These are phyloP conservation scores for Lithobates pipiens DNA, from an alignment of 2,797 vertebrate species.

Conservation along the genomic window DNA sequence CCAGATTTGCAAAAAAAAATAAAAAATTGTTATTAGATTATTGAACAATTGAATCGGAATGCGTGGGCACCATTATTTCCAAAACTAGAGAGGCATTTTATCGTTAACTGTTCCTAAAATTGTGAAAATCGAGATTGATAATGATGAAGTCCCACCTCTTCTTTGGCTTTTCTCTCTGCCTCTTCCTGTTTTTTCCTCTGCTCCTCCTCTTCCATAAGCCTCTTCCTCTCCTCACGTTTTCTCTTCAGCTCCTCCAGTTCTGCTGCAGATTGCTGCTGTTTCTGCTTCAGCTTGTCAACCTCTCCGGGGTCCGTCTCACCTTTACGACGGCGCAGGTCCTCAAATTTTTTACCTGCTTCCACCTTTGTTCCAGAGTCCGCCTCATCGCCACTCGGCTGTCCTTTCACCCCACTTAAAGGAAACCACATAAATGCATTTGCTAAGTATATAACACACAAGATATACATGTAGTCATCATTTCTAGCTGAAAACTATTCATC, in stretches of 20 bases:
- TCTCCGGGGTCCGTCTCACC: constrained; percentile 91
- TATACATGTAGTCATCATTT: neutral
- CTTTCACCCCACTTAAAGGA: constrained; percentile 67
- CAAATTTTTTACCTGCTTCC: constrained; percentile 88
- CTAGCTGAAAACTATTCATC: too few species aligned
- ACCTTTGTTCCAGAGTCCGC: constrained; percentile 73
- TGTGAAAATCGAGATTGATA: too few species aligned
- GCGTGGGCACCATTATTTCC: too few species aligned
- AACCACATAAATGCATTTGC: neutral
- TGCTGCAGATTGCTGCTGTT: constrained; percentile 89
- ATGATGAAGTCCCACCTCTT: constrained; percentile 80
- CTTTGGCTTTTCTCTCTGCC: constrained; percentile 83
- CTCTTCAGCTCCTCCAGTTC: constrained; percentile 95
- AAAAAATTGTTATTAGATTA: too few species aligned
- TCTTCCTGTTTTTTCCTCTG: constrained; percentile 90
- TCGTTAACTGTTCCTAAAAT: too few species aligned
- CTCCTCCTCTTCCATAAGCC: constrained; percentile 94
- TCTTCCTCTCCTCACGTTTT: constrained; percentile 91
- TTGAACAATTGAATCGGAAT: too few species aligned
- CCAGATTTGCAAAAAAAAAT: too few species aligned
- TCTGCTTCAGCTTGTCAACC: constrained; percentile 90
- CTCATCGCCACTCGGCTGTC: constrained; percentile 71
- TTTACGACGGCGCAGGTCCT: constrained; percentile 88
- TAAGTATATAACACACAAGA: neutral
- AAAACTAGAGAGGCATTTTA: too few species aligned